Evolutionary conservation across 2,888 invertebrate species (phyloP).

Genomic region (Tipula lateralis): DNA sequence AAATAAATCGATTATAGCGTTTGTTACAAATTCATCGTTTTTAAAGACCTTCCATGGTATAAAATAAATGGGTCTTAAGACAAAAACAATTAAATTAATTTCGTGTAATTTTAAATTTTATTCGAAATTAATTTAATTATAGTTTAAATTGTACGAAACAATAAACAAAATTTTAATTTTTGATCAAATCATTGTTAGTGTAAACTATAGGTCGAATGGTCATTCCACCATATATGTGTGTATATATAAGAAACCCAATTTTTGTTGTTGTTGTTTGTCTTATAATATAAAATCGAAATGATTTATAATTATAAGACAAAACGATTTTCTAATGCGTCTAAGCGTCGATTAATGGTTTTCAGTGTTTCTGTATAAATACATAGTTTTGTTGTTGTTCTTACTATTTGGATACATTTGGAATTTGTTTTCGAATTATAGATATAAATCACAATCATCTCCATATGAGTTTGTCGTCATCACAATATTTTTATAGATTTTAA

Average conservation of each 20-base stretch:
- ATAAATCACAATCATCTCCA: constrained; percentile 15
- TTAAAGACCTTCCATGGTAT: not conserved
- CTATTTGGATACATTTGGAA: not conserved
- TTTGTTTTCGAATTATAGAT: not conserved
- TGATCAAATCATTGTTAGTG: not conserved
- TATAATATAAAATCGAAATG: not conserved
- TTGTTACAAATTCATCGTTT: not conserved
- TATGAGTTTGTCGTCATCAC: constrained; percentile 24
- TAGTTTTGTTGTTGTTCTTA: not conserved
- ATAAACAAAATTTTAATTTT: not conserved
- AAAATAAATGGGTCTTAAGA: not conserved
- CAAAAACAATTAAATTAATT: constrained; percentile 1
- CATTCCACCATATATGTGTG: not conserved
- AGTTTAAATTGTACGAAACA: not conserved
- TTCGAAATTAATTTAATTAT: not conserved
- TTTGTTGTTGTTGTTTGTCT: not conserved
- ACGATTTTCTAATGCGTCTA: not conserved
- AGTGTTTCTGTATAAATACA: no score
- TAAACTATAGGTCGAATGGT: not conserved
- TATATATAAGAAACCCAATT: not conserved
- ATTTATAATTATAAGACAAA: constrained; percentile 19
- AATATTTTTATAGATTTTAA: constrained; percentile 24
- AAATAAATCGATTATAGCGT: not conserved
- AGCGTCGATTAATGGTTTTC: not conserved
- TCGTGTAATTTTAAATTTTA: constrained; percentile 1